A percentile compares a stretch with the other conserved stretches of the same genome.
Evolutionary conservation across 30 jellyfish, hydroid and myxozoan species (phyloP).

Genomic region (Clytia hemisphaerica): DNA sequence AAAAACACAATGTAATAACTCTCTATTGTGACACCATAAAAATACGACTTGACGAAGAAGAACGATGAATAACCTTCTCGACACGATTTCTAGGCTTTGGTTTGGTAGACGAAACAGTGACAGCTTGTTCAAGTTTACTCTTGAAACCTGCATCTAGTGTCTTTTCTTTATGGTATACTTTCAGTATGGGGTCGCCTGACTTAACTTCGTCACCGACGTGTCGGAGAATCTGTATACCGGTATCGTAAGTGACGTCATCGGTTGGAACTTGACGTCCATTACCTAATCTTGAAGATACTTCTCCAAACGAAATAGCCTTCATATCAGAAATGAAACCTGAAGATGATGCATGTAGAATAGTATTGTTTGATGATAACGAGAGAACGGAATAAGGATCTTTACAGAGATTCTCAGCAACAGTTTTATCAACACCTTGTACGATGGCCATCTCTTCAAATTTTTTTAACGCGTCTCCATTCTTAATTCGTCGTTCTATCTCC

Average conservation of each 20-base stretch:
- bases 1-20: no score
- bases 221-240: constrained; percentile 41
- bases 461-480: constrained; percentile 59
- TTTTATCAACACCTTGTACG: constrained; percentile 67
- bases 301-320: constrained; percentile 60
- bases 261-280: constrained; percentile 81
- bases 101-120: no score
- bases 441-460: constrained; percentile 52
- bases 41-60: no score
- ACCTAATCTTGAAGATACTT: constrained; percentile 64
- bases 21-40: no score
- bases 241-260: constrained; percentile 57
- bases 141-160: constrained; percentile 18
- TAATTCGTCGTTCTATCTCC: constrained; percentile 14
- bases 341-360: constrained; percentile 23
- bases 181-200: constrained; percentile 36
- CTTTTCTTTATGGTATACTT: constrained; percentile 48
- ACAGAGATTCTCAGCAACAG: constrained; percentile 40
- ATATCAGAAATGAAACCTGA: constrained; percentile 52
- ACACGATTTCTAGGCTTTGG: no score
- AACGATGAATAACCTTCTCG: no score
- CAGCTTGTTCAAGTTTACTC: constrained; percentile 18
- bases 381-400: constrained; percentile 19
- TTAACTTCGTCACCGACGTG: constrained; percentile 43
- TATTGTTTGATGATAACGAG: constrained; percentile 46